Conservation (phyloP, 1,140 invertebrate genomes). For the Tribolium madens region DNA sequence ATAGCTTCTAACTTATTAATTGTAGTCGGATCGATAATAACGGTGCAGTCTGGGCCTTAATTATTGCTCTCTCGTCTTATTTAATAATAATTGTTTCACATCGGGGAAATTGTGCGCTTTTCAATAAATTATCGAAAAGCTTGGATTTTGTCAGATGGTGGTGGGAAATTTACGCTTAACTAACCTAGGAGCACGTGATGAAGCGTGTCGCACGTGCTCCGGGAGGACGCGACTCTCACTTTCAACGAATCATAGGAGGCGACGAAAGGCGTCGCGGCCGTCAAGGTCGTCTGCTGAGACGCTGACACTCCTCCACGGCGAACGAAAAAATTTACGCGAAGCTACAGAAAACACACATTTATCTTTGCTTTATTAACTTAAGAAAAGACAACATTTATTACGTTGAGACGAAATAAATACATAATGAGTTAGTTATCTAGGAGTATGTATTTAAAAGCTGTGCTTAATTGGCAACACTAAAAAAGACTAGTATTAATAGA, state of each 20-base stretch:
- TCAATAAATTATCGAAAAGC: neutral
- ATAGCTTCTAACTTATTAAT: conserved; percentile 27
- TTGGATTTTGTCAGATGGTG: no score
- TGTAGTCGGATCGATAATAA: conserved; percentile 6
- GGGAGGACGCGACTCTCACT: conserved; percentile 49
- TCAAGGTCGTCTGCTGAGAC: conserved; percentile 53
- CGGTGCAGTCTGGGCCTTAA: conserved; percentile 9
- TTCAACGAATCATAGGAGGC: conserved; percentile 46
- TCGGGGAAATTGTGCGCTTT: neutral
- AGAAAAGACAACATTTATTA: no score
- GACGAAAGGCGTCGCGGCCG: conserved; percentile 43
- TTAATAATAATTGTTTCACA: no score
- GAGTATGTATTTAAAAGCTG: no score
- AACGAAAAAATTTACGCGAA: neutral
- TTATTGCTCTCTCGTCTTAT: neutral
- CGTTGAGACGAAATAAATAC: no score
- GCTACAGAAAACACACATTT: no score
- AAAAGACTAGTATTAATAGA: no score
- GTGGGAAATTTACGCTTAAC: neutral
- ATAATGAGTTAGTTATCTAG: no score
- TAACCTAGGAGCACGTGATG: conserved; percentile 49
- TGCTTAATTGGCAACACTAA: no score
- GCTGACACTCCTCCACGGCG: conserved; percentile 34
- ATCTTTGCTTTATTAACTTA: no score
- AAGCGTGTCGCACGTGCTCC: conserved; percentile 49